Conservation (phyloP, 2,113 vertebrate species). For the Rutilus rutilus region DNA sequence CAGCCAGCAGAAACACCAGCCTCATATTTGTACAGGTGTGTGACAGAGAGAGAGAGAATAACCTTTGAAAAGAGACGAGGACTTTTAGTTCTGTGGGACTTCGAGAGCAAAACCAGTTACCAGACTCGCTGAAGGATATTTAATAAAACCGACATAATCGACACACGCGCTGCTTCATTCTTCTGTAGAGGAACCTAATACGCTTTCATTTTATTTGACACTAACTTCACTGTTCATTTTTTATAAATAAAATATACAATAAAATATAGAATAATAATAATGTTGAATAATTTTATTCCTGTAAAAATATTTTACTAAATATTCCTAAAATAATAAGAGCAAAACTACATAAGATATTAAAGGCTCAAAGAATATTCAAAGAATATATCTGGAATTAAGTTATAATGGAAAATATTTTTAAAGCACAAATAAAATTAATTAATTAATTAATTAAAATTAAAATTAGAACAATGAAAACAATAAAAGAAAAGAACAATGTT, state of each 20-base stretch:
- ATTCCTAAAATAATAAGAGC: not conserved
- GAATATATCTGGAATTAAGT: not conserved
- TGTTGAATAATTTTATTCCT: not conserved
- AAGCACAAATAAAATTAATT: not conserved
- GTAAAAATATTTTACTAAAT: not conserved
- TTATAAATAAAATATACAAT: not conserved
- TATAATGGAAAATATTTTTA: not conserved
- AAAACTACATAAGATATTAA: no score
- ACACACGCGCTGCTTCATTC: not conserved
- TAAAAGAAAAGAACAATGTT: no score
- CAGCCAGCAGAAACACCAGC: conserved; percentile 40
- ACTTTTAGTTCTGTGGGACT: not conserved
- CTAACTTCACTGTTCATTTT: not conserved
- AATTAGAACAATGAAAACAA: no score
- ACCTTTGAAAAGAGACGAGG: not conserved
- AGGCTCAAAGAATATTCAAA: no score
- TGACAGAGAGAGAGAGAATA: conserved; percentile 11
- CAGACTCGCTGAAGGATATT: not conserved
- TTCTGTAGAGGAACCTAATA: not conserved
- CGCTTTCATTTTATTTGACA: not conserved
- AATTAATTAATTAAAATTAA: no score
- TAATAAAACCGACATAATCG: not conserved
- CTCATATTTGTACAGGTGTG: conserved; percentile 60
- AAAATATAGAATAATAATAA: not conserved
- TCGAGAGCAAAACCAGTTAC: not conserved